phyloP scores from a whole-genome alignment of 2,113 vertebrate genomes.

The Naja naja region DNA sequence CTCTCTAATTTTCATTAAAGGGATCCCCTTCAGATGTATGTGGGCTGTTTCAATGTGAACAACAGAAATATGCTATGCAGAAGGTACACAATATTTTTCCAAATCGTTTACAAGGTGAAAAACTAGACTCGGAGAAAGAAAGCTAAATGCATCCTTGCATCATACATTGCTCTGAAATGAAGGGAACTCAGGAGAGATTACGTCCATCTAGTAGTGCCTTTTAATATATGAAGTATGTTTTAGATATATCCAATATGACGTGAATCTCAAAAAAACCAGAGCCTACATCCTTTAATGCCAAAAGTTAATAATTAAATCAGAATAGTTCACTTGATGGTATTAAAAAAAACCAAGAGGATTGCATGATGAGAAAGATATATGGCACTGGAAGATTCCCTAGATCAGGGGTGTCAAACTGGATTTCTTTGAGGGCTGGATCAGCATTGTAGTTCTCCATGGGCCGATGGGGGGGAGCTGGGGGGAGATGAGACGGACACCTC shows the following conservation, averaged over 20 bases:
- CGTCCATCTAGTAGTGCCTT: neutral
- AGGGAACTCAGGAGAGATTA: neutral
- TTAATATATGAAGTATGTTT: neutral
- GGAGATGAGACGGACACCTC: too few species aligned
- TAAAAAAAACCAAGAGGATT: neutral
- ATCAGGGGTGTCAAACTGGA: neutral
- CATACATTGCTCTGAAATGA: neutral
- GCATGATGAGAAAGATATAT: constrained; percentile 22
- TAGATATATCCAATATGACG: fast-evolving
- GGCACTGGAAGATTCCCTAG: neutral
- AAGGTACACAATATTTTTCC: neutral
- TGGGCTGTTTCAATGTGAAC: neutral
- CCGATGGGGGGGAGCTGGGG: too few species aligned
- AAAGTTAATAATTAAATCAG: constrained; percentile 17
- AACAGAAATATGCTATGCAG: neutral
- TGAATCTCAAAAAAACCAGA: neutral
- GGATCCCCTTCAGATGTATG: neutral
- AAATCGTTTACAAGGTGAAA: neutral
- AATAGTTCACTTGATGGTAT: neutral
- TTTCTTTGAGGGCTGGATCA: too few species aligned
- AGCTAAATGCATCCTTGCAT: neutral
- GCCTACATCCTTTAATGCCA: constrained; percentile 1
- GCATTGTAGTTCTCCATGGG: too few species aligned
- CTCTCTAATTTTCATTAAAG: neutral
- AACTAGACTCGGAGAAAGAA: neutral